phyloP scores from a whole-genome alignment of 1,140 invertebrate species.

The Cyrtorhinus lividipennis region DNA sequence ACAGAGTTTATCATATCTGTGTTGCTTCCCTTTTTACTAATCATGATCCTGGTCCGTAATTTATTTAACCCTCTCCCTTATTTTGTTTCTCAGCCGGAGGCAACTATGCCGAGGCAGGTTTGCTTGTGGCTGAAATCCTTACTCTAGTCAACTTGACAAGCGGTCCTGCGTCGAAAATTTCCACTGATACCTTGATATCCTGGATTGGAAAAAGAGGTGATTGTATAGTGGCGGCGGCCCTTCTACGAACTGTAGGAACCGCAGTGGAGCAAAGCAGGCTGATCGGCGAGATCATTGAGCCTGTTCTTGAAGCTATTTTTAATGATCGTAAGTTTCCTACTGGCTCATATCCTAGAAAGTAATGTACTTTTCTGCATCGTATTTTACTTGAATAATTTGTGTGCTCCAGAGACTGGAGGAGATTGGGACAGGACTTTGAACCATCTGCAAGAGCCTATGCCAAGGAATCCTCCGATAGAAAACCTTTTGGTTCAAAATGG shows the following conservation, averaged over 20 bases:
- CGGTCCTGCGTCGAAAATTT: constrained; percentile 23
- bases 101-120: constrained; percentile 31
- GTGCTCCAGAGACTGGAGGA: constrained; percentile 10
- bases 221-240: constrained; percentile 33
- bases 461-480: constrained; percentile 31
- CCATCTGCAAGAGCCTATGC: constrained; percentile 32
- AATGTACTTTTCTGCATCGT: no score
- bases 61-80: background rate
- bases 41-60: no score
- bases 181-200: constrained; percentile 24
- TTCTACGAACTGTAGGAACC: constrained; percentile 33
- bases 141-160: constrained; percentile 32
- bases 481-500: constrained; percentile 31
- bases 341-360: no score
- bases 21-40: no score
- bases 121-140: constrained; percentile 35
- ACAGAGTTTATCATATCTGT: no score
- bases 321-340: constrained; percentile 25
- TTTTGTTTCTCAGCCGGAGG: constrained; percentile 15
- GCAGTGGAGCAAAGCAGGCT: constrained; percentile 32
- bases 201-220: constrained; percentile 32
- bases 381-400: no score
- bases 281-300: constrained; percentile 35
- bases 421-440: constrained; percentile 32
- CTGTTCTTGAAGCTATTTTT: constrained; percentile 36